phyloP scores from a whole-genome alignment of 2,888 invertebrate species.

The Reticulitermes lucifugus region DNA sequence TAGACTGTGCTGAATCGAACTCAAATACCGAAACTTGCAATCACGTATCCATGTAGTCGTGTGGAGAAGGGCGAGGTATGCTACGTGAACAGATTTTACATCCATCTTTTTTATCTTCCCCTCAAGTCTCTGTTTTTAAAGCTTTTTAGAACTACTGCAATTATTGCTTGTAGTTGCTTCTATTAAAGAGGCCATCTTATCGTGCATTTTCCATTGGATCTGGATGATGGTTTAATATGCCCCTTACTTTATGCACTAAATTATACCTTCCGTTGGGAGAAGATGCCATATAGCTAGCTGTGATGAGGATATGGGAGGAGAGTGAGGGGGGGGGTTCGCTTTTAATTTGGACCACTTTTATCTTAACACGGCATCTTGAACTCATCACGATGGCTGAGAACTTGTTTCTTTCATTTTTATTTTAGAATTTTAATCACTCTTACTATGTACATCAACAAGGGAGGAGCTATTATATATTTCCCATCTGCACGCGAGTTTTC shows the following conservation, averaged over 20 bases:
- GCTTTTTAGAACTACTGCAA: slow-evolving; percentile 37
- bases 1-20: no score
- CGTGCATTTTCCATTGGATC: slow-evolving; percentile 46
- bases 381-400: slow-evolving; percentile 42
- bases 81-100: slow-evolving; percentile 43
- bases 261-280: slow-evolving; percentile 47
- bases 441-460: slow-evolving; percentile 4
- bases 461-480: slow-evolving; percentile 33
- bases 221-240: slow-evolving; percentile 44
- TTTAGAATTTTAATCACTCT: slow-evolving; percentile 45
- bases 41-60: no score
- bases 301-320: slow-evolving; percentile 1
- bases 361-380: slow-evolving; percentile 47
- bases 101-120: not conserved
- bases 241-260: slow-evolving; percentile 33
- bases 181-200: slow-evolving; percentile 45
- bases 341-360: slow-evolving; percentile 52
- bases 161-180: slow-evolving; percentile 21
- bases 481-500: slow-evolving; percentile 35
- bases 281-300: slow-evolving; percentile 23
- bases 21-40: no score
- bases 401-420: slow-evolving; percentile 34
- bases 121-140: not conserved
- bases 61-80: not conserved
- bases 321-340: slow-evolving; percentile 33